Evolutionary conservation across 2,113 vertebrate species (phyloP).

Genomic region (Malurus alboscapulatus): DNA sequence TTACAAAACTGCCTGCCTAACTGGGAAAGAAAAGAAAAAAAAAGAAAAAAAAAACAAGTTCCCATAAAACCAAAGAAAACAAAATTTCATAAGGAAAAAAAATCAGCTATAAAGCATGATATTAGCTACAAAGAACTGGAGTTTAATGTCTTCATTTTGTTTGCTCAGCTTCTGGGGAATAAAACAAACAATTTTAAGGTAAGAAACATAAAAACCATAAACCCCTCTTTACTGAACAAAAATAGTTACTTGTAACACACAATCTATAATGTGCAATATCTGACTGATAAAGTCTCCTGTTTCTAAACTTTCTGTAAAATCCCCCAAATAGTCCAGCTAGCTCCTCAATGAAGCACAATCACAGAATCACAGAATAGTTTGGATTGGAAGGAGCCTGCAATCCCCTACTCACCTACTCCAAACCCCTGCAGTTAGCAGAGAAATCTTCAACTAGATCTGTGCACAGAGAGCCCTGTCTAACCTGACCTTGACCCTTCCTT

Average conservation of each 20-base stretch:
- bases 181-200: not conserved
- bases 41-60: not conserved
- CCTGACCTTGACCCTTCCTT: not conserved
- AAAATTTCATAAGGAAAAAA: not conserved
- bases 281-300: not conserved
- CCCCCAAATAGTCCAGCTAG: not conserved
- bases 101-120: not conserved
- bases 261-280: not conserved
- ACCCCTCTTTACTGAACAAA: rapidly evolving
- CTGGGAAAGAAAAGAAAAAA: not conserved
- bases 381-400: not conserved
- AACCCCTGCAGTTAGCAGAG: rapidly evolving
- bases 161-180: not conserved
- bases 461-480: rapidly evolving
- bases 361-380: not conserved
- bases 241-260: not conserved
- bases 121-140: not conserved
- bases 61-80: not conserved
- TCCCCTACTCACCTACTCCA: not conserved
- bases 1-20: not conserved
- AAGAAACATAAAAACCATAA: not conserved
- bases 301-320: not conserved
- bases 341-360: not conserved
- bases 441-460: not conserved
- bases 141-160: not conserved